These are phyloP conservation scores for Drosophila equinoxialis DNA, from an alignment of 1,140 invertebrate species.

Conservation along the genomic window DNA sequence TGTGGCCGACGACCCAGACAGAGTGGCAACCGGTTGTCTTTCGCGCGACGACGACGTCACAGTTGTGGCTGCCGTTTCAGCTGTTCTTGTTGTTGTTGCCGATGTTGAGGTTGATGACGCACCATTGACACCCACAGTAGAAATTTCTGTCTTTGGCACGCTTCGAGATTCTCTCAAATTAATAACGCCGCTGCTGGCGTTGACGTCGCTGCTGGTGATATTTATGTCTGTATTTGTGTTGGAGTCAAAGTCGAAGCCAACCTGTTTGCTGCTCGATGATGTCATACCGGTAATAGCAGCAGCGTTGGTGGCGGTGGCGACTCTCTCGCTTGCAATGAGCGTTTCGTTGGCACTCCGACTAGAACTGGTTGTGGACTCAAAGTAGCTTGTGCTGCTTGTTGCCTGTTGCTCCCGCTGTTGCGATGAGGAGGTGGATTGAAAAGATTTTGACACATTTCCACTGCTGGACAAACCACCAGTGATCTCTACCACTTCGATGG, in stretches of 20 bases:
- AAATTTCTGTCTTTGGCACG: slow-evolving; percentile 58
- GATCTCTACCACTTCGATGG: slow-evolving; percentile 79
- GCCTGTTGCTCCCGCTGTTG: slow-evolving; percentile 49
- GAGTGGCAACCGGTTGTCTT: slow-evolving; percentile 61
- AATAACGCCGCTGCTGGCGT: slow-evolving; percentile 29
- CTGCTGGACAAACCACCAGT: slow-evolving; percentile 54
- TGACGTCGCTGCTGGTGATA: slow-evolving; percentile 31
- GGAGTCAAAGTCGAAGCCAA: slow-evolving; percentile 51
- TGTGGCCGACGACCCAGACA: slow-evolving; percentile 52
- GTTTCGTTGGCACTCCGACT: slow-evolving; percentile 65
- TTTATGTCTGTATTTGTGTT: slow-evolving; percentile 42
- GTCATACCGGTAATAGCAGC: slow-evolving; percentile 71
- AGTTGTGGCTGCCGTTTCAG: slow-evolving; percentile 51
- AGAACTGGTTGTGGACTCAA: slow-evolving; percentile 74
- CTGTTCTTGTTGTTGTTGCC: slow-evolving; percentile 16
- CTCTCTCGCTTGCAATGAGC: slow-evolving; percentile 74
- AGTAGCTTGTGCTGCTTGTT: slow-evolving; percentile 57
- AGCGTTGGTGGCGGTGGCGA: slow-evolving; percentile 37
- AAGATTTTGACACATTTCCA: slow-evolving; percentile 68
- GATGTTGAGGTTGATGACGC: slow-evolving; percentile 30
- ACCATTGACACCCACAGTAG: slow-evolving; percentile 18
- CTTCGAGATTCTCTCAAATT: slow-evolving; percentile 69
- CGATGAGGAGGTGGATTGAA: slow-evolving; percentile 61
- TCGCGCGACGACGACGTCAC: slow-evolving; percentile 62
- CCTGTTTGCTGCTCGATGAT: slow-evolving; percentile 77